phyloP scores from a whole-genome alignment of 2,113 vertebrate species.

The Hyperopisus bebe region DNA sequence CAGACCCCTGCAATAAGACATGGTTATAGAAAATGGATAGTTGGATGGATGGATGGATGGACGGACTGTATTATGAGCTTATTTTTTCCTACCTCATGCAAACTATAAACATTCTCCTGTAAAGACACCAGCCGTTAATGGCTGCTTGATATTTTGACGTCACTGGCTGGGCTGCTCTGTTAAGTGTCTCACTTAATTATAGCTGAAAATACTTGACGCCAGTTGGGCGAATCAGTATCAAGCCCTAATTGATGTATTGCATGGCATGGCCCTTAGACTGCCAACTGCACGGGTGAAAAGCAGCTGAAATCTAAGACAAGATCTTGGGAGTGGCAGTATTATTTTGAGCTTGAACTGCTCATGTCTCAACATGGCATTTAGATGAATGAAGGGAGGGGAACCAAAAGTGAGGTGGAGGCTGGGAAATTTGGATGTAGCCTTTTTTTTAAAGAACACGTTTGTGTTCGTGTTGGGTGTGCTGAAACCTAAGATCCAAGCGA shows the following conservation, averaged over 20 bases:
- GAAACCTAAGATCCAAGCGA: slow-evolving; percentile 27
- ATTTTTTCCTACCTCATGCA: not conserved
- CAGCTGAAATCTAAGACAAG: not conserved
- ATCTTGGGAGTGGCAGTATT: not conserved
- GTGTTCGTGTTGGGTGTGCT: not conserved
- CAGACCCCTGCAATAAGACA: not conserved
- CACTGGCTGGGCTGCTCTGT: not conserved
- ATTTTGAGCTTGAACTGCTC: not conserved
- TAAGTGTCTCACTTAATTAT: not conserved
- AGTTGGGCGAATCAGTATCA: not conserved
- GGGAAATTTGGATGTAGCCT: not conserved
- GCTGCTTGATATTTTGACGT: not conserved
- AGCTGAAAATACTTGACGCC: not conserved
- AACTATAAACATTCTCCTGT: not conserved
- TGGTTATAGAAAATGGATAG: not conserved
- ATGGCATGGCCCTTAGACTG: not conserved
- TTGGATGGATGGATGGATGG: not conserved
- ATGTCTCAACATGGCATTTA: not conserved
- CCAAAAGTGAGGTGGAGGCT: not conserved
- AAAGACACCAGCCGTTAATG: not conserved
- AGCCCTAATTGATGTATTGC: not conserved
- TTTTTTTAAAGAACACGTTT: not conserved
- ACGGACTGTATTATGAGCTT: not conserved
- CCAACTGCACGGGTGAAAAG: not conserved
- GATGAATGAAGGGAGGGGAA: not conserved